A percentile compares a stretch with the other conserved stretches of the same genome.
Conservation (phyloP, 2,888 invertebrate genomes). For the Macrophya annulata region DNA sequence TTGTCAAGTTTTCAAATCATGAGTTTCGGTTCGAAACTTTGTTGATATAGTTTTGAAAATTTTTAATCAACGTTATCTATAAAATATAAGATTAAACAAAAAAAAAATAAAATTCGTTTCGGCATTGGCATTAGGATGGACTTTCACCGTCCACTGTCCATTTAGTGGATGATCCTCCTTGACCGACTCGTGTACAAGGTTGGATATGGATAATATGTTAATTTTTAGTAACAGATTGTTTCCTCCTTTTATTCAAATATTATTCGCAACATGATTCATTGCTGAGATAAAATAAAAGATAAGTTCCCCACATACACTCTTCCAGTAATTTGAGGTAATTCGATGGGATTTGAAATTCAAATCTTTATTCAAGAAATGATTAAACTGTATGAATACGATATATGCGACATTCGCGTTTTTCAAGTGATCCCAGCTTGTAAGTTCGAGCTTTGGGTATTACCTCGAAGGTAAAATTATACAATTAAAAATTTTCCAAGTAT, state of each 20-base stretch:
- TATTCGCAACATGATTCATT: slow-evolving; percentile 27
- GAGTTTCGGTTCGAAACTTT: no score
- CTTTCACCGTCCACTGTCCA: slow-evolving; percentile 40
- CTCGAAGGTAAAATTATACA: background rate
- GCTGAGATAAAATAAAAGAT: slow-evolving; percentile 19
- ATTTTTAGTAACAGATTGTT: slow-evolving; percentile 32
- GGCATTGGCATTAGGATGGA: slow-evolving; percentile 49
- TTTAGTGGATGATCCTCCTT: slow-evolving; percentile 43
- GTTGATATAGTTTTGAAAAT: background rate
- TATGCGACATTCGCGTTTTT: background rate
- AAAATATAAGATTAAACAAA: background rate
- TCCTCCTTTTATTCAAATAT: slow-evolving; percentile 46
- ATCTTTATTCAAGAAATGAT: background rate
- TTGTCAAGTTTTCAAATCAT: no score
- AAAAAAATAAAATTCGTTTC: background rate
- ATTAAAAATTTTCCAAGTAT: background rate
- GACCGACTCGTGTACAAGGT: slow-evolving; percentile 49
- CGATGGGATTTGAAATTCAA: slow-evolving; percentile 16
- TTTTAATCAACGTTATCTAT: background rate
- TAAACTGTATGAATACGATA: background rate
- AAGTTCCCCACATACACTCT: background rate
- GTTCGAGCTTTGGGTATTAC: background rate
- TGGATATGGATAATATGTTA: slow-evolving; percentile 45
- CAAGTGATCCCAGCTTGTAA: background rate
- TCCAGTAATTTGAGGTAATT: slow-evolving; percentile 31